phyloP scores from a whole-genome alignment of 2,113 vertebrate genomes.

The Catharus fuscescens region DNA sequence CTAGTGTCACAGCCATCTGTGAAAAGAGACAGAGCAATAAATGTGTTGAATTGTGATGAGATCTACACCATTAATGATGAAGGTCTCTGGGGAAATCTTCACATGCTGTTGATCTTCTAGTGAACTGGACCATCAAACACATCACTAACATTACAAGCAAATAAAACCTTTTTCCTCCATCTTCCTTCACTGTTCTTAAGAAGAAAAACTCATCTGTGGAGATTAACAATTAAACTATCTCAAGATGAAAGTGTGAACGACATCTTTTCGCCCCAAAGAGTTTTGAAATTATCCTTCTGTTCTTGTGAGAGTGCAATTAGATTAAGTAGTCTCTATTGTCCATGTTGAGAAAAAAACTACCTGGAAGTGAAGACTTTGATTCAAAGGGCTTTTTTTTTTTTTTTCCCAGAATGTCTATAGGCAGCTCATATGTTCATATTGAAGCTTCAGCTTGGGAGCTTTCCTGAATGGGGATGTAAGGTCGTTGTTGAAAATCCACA shows the following conservation, averaged over 20 bases:
- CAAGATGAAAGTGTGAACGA: background rate
- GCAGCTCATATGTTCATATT: fast-evolving
- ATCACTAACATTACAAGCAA: background rate
- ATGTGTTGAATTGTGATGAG: constrained; percentile 53
- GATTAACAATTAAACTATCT: background rate
- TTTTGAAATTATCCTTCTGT: background rate
- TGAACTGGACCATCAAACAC: constrained; percentile 47
- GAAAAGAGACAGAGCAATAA: constrained; percentile 50
- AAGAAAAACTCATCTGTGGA: background rate
- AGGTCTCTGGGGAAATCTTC: constrained; percentile 31
- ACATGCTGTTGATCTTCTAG: constrained; percentile 24
- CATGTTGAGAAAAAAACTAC: background rate
- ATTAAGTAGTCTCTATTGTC: background rate
- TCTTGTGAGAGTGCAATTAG: background rate
- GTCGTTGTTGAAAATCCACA: background rate
- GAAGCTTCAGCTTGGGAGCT: background rate
- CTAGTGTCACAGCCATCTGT: constrained; percentile 51
- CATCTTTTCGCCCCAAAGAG: background rate
- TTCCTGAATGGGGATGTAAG: background rate
- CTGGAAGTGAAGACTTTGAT: background rate
- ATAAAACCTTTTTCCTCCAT: background rate
- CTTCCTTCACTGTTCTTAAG: background rate
- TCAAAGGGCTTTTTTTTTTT: background rate
- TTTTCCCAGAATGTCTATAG: background rate
- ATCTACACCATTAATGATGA: background rate